Conservation (phyloP, 2,888 invertebrate genomes). For the Mythimna lalbum region DNA sequence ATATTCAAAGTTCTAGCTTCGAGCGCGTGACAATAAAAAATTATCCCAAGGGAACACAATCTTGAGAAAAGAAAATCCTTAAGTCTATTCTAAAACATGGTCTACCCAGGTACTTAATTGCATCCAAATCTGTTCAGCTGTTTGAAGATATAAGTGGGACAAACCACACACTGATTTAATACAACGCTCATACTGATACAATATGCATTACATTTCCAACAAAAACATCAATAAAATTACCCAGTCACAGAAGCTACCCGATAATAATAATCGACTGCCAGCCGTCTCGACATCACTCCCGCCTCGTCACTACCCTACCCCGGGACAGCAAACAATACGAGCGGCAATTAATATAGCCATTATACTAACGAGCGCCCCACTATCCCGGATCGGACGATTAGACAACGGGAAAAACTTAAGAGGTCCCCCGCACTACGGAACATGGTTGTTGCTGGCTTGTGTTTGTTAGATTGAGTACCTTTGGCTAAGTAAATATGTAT, state of each 20-base stretch:
- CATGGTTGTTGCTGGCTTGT: slow-evolving; percentile 37
- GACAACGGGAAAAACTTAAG: slow-evolving; percentile 75
- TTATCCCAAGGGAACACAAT: neutral
- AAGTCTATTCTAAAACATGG: neutral
- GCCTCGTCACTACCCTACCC: slow-evolving; percentile 53
- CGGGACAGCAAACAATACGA: slow-evolving; percentile 76
- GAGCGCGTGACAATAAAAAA: too few species aligned
- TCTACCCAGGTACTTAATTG: too few species aligned
- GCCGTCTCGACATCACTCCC: slow-evolving; percentile 33
- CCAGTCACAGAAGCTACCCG: neutral
- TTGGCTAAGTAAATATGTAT: slow-evolving; percentile 32
- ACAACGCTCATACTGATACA: neutral
- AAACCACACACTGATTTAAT: too few species aligned
- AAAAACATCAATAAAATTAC: neutral
- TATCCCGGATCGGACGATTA: slow-evolving; percentile 73
- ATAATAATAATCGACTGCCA: slow-evolving; percentile 43
- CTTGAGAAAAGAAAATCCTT: neutral
- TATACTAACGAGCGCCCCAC: slow-evolving; percentile 79
- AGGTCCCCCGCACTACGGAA: slow-evolving; percentile 43
- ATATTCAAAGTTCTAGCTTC: too few species aligned
- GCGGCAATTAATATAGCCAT: slow-evolving; percentile 84
- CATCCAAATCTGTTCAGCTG: too few species aligned
- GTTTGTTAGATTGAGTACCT: slow-evolving; percentile 51
- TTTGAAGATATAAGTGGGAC: too few species aligned
- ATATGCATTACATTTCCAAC: neutral